Base-by-base conservation (phyloP, 2,797 vertebrate species). In the Gorsachius magnificus region DNA sequence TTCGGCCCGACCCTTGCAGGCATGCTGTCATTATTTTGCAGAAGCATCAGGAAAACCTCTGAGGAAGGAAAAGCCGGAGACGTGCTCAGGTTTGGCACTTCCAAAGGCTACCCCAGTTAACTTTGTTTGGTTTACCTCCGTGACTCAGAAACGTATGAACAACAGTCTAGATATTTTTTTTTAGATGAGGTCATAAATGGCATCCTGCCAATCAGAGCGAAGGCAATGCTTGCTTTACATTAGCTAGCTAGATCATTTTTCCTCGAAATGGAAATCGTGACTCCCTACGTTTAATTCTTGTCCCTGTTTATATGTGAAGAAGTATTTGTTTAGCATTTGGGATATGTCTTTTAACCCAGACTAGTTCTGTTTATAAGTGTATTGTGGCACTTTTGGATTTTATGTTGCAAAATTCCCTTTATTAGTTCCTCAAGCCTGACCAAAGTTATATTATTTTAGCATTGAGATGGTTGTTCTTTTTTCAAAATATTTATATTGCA, bases 121-220 rank as follows among this genome's bases (percentile, higher is more conserved):
- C 72, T 82, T 54, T 1, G 1, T 65, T 95, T 93, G 74, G 56
- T 96, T 96, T 89, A 48, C 87, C 71, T 74, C 80, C 17, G 16
- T 48, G 76, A 71, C 77, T 87, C 69, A 94, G 90, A 80, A 86
- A 77, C 5, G 0, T 45, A 81, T 43, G 58, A 93, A 89, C 70
- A 80, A 38, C n/a, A 56, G n/a, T 21, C 6, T 16, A 13, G 38
- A 13, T 77, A 77, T 64, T 51, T 65, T 91, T 84, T 72, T 81
- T 92, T 84, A 33, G 51, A 51, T 96, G 88, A 96, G 50, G 24
- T 96, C 82, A 91, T 66, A 84, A 87, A 65, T 70, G 93, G 74
- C 89, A n/a, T 53, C 2, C 0, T 72, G 66, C 85, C 87, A 76
- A 45, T 36, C 43, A 0, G 16, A 83, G 79, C 29, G 91, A 93